A percentile compares a stretch with the other conserved stretches of the same genome.
Conservation (phyloP, 2,113 vertebrate genomes). For the Gorsachius goisagi region DNA sequence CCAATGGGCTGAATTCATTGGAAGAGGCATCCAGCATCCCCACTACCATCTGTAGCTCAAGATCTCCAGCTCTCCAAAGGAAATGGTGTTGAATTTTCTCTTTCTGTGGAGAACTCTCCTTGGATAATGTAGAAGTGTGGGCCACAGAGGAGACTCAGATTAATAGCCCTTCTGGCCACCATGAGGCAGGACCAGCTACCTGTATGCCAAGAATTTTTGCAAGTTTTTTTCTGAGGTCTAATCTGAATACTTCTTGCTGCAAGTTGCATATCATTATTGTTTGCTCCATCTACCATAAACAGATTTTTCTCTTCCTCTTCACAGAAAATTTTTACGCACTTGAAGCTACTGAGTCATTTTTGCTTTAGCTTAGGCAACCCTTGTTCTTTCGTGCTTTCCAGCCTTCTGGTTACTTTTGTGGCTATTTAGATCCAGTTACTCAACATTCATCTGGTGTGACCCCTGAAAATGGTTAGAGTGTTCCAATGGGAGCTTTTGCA, state of each 20-base stretch:
- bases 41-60: neutral
- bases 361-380: neutral
- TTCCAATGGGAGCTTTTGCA: neutral
- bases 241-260: neutral
- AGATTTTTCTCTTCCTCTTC: neutral
- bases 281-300: neutral
- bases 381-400: neutral
- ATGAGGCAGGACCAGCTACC: neutral
- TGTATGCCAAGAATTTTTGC: neutral
- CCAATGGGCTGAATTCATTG: neutral
- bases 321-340: neutral
- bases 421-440: neutral
- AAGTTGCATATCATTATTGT: neutral
- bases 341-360: neutral
- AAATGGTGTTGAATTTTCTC: neutral
- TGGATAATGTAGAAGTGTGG: neutral
- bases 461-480: neutral
- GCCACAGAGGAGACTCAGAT: neutral
- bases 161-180: neutral
- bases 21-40: neutral
- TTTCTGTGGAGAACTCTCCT: neutral
- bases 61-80: neutral
- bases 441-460: neutral
- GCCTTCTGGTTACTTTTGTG: neutral
- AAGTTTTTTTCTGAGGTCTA: neutral